These are phyloP conservation scores for Capromys pilorides DNA, from an alignment of 2,797 vertebrate species.

Conservation along the genomic window DNA sequence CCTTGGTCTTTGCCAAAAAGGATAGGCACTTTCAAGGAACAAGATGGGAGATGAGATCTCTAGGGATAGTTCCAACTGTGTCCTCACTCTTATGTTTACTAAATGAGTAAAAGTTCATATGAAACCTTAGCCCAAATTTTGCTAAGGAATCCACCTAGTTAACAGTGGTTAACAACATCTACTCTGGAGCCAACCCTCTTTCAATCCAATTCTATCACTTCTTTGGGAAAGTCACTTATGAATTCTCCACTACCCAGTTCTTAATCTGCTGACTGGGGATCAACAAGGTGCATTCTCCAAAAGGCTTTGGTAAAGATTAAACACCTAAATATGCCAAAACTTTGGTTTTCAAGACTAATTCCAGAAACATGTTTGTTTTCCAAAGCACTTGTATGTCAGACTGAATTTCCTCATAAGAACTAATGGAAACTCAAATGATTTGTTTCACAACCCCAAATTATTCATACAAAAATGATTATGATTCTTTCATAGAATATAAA, in stretches of 20 bases:
- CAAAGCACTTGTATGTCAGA: background rate
- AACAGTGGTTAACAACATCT: background rate
- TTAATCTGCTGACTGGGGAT: background rate
- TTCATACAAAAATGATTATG: background rate
- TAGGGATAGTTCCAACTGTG: background rate
- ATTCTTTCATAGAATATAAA: background rate
- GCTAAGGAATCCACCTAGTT: background rate
- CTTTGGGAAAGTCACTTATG: background rate
- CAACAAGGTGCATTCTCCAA: background rate
- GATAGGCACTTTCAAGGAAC: background rate
- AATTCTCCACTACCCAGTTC: background rate
- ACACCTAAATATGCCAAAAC: background rate
- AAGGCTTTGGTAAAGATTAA: background rate
- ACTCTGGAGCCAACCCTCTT: background rate
- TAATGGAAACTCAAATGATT: background rate
- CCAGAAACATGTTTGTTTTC: background rate
- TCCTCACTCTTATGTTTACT: background rate
- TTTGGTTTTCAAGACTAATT: background rate
- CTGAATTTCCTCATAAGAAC: too few species aligned
- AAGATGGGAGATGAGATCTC: background rate
- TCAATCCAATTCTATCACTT: background rate
- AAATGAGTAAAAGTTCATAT: background rate
- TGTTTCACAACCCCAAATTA: background rate
- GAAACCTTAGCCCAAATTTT: background rate
- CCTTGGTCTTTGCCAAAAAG: background rate